These are phyloP conservation scores for Nematolebias whitei DNA, from an alignment of 2,113 vertebrate species.

Conservation along the genomic window DNA sequence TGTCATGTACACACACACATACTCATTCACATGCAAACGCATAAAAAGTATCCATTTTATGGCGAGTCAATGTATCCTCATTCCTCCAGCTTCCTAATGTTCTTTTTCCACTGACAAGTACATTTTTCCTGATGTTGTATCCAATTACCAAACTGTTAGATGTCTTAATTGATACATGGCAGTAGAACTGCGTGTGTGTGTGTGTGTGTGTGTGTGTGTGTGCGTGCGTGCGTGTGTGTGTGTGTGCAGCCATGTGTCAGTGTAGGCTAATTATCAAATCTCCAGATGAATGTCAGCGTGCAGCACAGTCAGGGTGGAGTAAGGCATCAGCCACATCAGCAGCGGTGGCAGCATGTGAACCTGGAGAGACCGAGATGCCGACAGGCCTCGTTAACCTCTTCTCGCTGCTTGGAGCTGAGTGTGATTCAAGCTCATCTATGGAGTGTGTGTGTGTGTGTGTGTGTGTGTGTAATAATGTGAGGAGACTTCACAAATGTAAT, in stretches of 20 bases:
- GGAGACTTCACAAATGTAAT: slow-evolving; percentile 74
- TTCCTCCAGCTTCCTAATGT: slow-evolving; percentile 9
- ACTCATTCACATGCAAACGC: background rate
- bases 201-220: slow-evolving; percentile 39
- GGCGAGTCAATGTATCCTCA: slow-evolving; percentile 12
- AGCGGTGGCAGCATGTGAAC: slow-evolving; percentile 40
- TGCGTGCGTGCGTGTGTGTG: slow-evolving; percentile 38
- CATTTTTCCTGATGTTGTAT: slow-evolving; percentile 53
- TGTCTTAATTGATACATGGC: slow-evolving; percentile 73
- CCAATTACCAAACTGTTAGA: slow-evolving; percentile 68
- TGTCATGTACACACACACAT: background rate
- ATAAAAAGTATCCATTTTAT: background rate
- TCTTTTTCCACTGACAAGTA: slow-evolving; percentile 44
- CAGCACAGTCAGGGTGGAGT: slow-evolving; percentile 35
- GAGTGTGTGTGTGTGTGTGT: background rate
- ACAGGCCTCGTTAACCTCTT: slow-evolving; percentile 58
- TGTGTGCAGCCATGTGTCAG: slow-evolving; percentile 29
- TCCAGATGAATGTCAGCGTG: slow-evolving; percentile 68
- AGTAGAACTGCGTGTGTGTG: no score
- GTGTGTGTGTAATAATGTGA: slow-evolving; percentile 5
- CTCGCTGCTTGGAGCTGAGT: slow-evolving; percentile 17
- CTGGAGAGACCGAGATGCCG: slow-evolving; percentile 50
- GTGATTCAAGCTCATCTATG: slow-evolving; percentile 13
- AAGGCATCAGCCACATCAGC: slow-evolving; percentile 37
- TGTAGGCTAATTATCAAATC: slow-evolving; percentile 72